Conservation (phyloP, 2,888 invertebrate species). For the Lasioglossum lativentre region DNA sequence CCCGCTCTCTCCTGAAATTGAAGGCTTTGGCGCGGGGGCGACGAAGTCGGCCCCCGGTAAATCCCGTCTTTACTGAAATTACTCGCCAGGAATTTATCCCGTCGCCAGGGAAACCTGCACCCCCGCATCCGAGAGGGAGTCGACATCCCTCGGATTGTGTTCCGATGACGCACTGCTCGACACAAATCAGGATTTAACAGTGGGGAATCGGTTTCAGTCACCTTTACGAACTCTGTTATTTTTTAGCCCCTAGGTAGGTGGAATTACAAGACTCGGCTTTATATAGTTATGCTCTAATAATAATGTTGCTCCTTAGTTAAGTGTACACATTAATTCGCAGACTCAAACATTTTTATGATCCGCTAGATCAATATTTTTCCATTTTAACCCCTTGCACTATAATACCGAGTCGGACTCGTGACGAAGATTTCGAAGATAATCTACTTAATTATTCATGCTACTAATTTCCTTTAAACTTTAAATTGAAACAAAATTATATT, state of each 20-base stretch:
- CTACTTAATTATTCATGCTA: too few species aligned
- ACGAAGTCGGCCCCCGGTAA: constrained; percentile 61
- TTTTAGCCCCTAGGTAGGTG: neutral
- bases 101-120: constrained; percentile 36
- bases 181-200: neutral
- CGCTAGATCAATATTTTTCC: neutral
- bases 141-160: neutral
- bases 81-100: constrained; percentile 62
- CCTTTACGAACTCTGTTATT: neutral
- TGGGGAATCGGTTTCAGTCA: neutral
- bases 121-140: constrained; percentile 19
- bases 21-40: constrained; percentile 65
- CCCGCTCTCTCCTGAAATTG: constrained; percentile 62
- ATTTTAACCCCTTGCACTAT: too few species aligned
- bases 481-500: too few species aligned
- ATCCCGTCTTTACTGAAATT: constrained; percentile 66
- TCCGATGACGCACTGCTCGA: neutral
- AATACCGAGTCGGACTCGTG: too few species aligned
- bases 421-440: too few species aligned
- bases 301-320: too few species aligned
- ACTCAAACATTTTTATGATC: too few species aligned
- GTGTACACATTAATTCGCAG: too few species aligned
- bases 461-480: too few species aligned
- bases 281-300: too few species aligned
- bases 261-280: too few species aligned